phyloP scores from a whole-genome alignment of 2,888 invertebrate species.

The Cistogaster globosa region DNA sequence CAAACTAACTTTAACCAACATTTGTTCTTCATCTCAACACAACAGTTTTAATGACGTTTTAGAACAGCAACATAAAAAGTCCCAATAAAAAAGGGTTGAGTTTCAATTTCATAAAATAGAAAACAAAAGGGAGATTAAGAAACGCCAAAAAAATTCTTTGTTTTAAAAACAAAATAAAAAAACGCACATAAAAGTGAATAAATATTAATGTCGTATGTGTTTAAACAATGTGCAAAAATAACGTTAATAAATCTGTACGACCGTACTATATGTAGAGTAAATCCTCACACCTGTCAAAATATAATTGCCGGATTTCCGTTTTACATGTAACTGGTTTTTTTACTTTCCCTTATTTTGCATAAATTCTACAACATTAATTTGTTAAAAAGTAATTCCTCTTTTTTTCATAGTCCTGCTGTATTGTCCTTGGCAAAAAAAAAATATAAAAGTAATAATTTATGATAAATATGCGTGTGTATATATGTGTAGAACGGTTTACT shows the following conservation, averaged over 20 bases:
- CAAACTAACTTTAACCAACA: neutral
- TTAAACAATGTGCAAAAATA: too few relatives aligned
- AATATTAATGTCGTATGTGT: too few relatives aligned
- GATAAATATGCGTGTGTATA: conserved; percentile 59
- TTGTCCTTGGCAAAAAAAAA: conserved; percentile 49
- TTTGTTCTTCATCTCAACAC: neutral
- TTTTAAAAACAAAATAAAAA: conserved; percentile 6
- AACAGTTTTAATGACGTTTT: neutral
- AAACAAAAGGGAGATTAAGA: conserved; percentile 50
- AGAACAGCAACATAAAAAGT: neutral
- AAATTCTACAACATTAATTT: conserved; percentile 42
- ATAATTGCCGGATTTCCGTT: conserved; percentile 69
- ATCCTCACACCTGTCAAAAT: conserved; percentile 54
- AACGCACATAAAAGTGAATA: neutral
- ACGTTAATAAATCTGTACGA: too few relatives aligned
- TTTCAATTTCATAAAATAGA: conserved; percentile 38
- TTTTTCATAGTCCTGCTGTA: conserved; percentile 24
- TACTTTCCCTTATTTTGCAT: conserved; percentile 40
- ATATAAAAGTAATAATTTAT: conserved; percentile 50
- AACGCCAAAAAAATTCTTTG: neutral
- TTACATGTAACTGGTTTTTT: conserved; percentile 19
- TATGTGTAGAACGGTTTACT: conserved; percentile 56
- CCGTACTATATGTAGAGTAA: neutral
- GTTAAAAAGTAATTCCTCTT: conserved; percentile 38
- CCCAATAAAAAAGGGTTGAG: conserved; percentile 34